A percentile compares a stretch with the other conserved stretches of the same genome.
Conservation (phyloP, 2,113 vertebrate genomes). For the Sturnira hondurensis region DNA sequence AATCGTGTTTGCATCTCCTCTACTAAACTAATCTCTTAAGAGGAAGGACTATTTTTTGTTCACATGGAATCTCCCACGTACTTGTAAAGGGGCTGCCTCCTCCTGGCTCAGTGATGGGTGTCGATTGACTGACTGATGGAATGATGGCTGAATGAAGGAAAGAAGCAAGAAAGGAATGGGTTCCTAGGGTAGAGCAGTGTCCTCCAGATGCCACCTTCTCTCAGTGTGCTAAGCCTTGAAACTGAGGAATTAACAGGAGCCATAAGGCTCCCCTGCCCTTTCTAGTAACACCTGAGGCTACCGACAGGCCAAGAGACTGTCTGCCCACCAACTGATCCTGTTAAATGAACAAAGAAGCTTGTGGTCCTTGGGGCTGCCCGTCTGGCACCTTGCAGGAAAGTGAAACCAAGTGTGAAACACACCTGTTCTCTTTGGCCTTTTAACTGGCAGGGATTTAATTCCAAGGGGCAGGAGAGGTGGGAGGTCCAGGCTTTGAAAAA, state of each 20-base stretch:
- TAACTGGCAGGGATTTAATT: slow-evolving; percentile 68
- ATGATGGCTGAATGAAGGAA: not conserved
- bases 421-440: slow-evolving; percentile 73
- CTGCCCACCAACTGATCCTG: not conserved
- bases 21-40: not conserved
- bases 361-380: slow-evolving; percentile 44
- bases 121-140: not conserved
- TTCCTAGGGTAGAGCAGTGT: not conserved
- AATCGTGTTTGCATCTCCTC: not conserved
- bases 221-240: not conserved
- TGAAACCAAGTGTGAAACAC: slow-evolving; percentile 66
- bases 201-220: not conserved
- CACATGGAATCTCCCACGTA: not conserved
- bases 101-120: not conserved
- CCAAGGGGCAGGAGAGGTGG: not conserved
- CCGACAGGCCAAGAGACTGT: not conserved
- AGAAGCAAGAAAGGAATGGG: not conserved
- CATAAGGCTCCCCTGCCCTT: not conserved
- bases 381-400: slow-evolving; percentile 69
- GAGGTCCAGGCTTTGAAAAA: slow-evolving; percentile 39
- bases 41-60: not conserved
- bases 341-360: slow-evolving; percentile 59
- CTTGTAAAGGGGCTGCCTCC: not conserved
- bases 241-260: slow-evolving; percentile 8
- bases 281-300: not conserved